phyloP scores from a whole-genome alignment of 2,797 vertebrate species.

The Bucorvus abyssinicus region DNA sequence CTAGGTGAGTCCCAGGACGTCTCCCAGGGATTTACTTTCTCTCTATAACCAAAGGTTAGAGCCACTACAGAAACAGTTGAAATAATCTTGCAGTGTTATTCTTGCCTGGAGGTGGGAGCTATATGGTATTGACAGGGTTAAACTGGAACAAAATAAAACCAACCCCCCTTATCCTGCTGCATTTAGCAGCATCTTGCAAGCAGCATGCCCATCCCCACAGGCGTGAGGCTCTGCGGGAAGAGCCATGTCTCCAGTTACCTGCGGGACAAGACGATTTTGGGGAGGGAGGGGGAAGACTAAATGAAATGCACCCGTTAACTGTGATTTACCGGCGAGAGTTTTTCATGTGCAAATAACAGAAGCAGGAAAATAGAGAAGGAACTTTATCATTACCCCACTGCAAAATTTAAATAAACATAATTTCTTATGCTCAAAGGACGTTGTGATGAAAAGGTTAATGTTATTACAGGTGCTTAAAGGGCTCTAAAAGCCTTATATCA shows the following conservation, averaged over 20 bases:
- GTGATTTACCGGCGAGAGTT: accelerated
- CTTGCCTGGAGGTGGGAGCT: not conserved
- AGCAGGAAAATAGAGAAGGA: slow-evolving; percentile 5
- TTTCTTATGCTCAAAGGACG: slow-evolving; percentile 36
- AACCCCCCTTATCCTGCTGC: not conserved
- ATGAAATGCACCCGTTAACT: accelerated
- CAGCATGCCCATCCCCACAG: not conserved
- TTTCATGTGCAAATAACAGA: slow-evolving; percentile 29
- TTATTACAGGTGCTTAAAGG: slow-evolving; percentile 59
- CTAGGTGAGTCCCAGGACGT: not conserved
- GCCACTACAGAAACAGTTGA: not conserved
- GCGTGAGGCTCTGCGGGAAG: accelerated
- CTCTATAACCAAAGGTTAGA: not conserved
- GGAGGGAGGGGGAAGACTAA: not conserved
- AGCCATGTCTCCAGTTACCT: not conserved
- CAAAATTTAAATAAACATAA: slow-evolving; percentile 40
- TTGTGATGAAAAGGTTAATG: slow-evolving; percentile 44
- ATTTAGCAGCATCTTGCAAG: not conserved
- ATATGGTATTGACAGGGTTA: accelerated
- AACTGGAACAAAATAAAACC: not conserved
- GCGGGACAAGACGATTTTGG: not conserved
- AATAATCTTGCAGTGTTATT: not conserved
- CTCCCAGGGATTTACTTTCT: not conserved
- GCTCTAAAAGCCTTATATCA: slow-evolving; percentile 30
- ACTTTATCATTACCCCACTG: not conserved